Evolutionary conservation across 2,113 vertebrate species (phyloP).

Genomic region (Thinocorus orbignyianus): DNA sequence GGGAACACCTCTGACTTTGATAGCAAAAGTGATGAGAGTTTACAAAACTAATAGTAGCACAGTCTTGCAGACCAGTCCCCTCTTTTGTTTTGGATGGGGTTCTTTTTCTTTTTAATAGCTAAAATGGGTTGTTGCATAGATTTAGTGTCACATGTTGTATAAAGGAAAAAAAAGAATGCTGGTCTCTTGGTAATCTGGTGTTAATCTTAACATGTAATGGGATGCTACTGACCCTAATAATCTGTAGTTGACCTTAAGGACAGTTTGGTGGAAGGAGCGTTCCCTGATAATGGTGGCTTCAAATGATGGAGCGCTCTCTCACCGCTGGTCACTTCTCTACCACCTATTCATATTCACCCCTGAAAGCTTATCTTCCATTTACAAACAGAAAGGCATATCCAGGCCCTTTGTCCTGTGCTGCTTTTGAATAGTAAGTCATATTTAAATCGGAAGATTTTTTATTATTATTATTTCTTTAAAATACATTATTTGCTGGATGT

Average conservation of each 20-base stretch:
- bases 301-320: rapidly evolving
- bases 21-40: neutral
- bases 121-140: neutral
- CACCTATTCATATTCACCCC: neutral
- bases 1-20: neutral
- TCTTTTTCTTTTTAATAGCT: neutral
- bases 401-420: neutral
- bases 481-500: neutral
- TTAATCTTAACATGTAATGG: neutral
- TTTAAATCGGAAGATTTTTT: neutral
- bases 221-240: neutral
- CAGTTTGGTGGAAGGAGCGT: neutral
- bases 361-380: neutral
- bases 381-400: neutral
- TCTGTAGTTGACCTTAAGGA: neutral
- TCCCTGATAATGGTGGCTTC: neutral
- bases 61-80: neutral
- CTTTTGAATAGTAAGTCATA: neutral
- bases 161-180: neutral
- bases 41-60: neutral
- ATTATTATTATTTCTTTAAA: neutral
- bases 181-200: neutral
- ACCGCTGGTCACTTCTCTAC: neutral
- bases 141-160: no score
- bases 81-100: neutral